Evolutionary conservation across 2,888 invertebrate genomes (phyloP), one percentile per base, ranked within the genome.

Genomic region (Mellilla xanthometata): DNA sequence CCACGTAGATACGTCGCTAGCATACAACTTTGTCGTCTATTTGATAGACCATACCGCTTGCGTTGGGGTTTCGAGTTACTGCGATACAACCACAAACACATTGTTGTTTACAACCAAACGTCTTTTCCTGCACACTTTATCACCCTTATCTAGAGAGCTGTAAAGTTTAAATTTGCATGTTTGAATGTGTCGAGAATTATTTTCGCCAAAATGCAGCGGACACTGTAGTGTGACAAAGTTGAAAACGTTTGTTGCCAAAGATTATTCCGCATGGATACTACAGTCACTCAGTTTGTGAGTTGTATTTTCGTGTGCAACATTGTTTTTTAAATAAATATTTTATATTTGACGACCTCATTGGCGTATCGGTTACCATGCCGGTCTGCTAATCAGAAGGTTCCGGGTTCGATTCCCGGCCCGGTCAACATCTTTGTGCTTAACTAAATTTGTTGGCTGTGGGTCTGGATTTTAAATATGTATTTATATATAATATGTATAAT

Each of bases 161-260:
- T 62, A 73, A 48, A 53, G 68, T 54, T 58, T 43, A 43, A 8
- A 56, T 54, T 72, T 6, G 46, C 10, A 39, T 52, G 46, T 45
- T 29, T 8, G 10, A 15, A 11, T 15, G 42, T 44, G 35, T 38
- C 41, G 15, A 46, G 39, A 44, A 51, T 65, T 56, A 58, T 58
- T 45, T 46, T 50, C 56, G 57, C 58, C 52, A 55, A 66, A 70
- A 69, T 70, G 71, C 71, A 73, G 51, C 50, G 64, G 64, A 59
- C 61, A 60, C 47, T 32, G n/a, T n/a, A n/a, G n/a, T n/a, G 58
- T 60, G 65, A 76, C 76, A 74, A 76, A 78, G 74, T 78, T 67
- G 60, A 65, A 62, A 66, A 65, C 67, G 59, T 62, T 49, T 58
- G 55, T 5, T 7, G 24, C 3, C 6, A 19, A 19, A 1, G 15